Base-by-base conservation (phyloP, 2,113 vertebrate genomes). In the Callorhinus ursinus region DNA sequence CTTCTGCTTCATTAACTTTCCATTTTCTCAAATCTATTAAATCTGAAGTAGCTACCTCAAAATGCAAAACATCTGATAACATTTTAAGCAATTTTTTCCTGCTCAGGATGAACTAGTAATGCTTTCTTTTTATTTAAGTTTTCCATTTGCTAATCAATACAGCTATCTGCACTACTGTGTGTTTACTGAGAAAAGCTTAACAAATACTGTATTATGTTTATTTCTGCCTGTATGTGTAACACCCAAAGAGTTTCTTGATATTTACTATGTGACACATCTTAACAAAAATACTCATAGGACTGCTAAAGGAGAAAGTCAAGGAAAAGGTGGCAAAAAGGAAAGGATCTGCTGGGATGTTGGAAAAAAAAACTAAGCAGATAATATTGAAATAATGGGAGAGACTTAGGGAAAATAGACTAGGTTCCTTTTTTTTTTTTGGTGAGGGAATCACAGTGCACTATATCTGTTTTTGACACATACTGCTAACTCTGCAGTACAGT, bases 1-100 rank as follows among this genome's bases (percentile, higher is more conserved):
- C 39, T 79, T 97, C 53, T 90, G n/a, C 55, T 96, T 96, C 88
- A 96, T 84, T 95, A 89, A 76, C 72, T 96, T 91, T 85, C 61
- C 18, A 69, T 86, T 72, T 93, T 89, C 77, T 96, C 76, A 69
- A 90, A 74, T 90, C 26, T 90, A 87, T 76, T 97, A 96, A 93
- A 90, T 80, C 42, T 97, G 42, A 93, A 90, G 87, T 42, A 88
- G 12, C 74, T 95, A 88, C 80, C 24, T 95, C 77, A 95, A 93
- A 91, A 88, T 92, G 49, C 36, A 93, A 95, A 96, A 33, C 5
- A 83, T 85, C 26, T 74, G 10, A 36, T 92, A 53, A 84, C 21
- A 77, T 81, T 77, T 65, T 82, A 24, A 65, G 4, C 1, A 13
- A 6, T n/a, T 84, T 69, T 95, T 87, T 87, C 72, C 51, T 88